phyloP scores from a whole-genome alignment of 2,888 invertebrate genomes.

The Leucophenga maculata region DNA sequence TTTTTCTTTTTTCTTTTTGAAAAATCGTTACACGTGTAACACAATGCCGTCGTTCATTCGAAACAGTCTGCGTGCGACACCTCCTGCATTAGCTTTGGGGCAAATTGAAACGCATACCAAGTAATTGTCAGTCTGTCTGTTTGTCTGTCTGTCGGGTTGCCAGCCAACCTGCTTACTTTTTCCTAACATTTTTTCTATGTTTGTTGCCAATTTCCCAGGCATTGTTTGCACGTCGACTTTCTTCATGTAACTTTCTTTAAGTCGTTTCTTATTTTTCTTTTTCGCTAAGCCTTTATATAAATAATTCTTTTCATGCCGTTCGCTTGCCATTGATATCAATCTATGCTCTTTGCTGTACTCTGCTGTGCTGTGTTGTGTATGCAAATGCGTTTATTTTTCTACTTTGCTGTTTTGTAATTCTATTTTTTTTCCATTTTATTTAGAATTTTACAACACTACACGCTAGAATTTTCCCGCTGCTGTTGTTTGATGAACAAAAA shows the following conservation, averaged over 20 bases:
- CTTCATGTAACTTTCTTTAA: conserved; percentile 6
- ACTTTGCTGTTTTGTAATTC: no score
- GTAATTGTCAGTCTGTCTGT: neutral
- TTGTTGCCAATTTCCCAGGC: neutral
- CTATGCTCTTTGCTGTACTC: conserved; percentile 3
- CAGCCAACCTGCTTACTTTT: no score
- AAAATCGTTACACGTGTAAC: conserved; percentile 28
- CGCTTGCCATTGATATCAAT: conserved; percentile 22
- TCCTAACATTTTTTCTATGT: neutral
- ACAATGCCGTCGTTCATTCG: conserved; percentile 7
- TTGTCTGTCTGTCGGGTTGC: neutral
- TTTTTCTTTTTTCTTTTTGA: conserved; percentile 15
- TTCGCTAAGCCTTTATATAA: conserved; percentile 27
- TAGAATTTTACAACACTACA: neutral
- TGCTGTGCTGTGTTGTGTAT: conserved; percentile 3
- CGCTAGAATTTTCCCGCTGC: neutral
- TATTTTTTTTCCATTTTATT: no score
- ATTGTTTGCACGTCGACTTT: neutral
- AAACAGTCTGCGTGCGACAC: neutral
- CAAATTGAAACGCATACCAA: conserved; percentile 11
- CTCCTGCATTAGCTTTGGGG: neutral
- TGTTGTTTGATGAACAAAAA: neutral
- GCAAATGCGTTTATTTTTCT: conserved; percentile 20
- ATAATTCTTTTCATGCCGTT: conserved; percentile 21
- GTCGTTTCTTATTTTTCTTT: neutral